Conservation (phyloP, 2,888 invertebrate genomes). For the Lepidochitona cinerea region DNA sequence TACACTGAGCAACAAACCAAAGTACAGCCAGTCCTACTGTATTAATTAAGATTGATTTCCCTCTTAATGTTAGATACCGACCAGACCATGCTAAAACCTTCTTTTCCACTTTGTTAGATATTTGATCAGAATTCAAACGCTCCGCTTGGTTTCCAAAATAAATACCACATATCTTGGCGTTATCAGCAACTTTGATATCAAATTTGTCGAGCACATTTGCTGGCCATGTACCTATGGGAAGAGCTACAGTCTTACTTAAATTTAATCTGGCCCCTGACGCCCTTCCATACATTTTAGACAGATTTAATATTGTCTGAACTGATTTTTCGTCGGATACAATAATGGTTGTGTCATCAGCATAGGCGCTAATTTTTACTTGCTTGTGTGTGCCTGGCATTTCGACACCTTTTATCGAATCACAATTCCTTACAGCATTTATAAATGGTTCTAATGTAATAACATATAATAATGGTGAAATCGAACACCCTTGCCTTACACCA, state of each 20-base stretch:
- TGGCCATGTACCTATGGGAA: conserved; percentile 33
- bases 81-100: background rate
- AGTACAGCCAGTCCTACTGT: background rate
- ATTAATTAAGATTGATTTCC: background rate
- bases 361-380: conserved; percentile 11
- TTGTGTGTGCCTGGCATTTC: conserved; percentile 14
- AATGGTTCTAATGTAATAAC: background rate
- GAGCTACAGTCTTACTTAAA: conserved; percentile 26
- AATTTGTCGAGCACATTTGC: background rate
- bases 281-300: conserved; percentile 7
- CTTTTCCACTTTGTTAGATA: background rate
- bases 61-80: background rate
- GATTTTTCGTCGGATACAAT: conserved; percentile 7
- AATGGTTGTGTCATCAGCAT: conserved; percentile 18
- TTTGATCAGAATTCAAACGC: background rate
- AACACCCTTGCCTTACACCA: conserved; percentile 3
- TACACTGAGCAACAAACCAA: background rate
- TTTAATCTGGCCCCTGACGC: conserved; percentile 29
- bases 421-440: background rate
- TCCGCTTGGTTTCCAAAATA: background rate
- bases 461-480: background rate
- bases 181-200: background rate
- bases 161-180: background rate
- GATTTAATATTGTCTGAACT: background rate
- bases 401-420: conserved; percentile 16